phyloP scores from a whole-genome alignment of 1,140 invertebrate species.

The Brachionus rubens region DNA sequence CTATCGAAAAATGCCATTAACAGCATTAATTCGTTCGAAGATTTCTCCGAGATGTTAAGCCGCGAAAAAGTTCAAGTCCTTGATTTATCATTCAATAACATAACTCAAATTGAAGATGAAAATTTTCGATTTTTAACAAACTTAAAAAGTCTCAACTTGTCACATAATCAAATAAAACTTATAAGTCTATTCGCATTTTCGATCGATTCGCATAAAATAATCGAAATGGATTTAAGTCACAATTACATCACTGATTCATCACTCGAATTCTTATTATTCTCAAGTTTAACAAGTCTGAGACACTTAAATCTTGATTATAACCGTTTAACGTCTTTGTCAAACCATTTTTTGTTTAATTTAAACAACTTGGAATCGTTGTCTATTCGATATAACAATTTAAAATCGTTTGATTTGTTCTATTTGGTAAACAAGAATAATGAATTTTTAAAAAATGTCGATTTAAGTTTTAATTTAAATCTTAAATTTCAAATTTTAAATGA shows the following conservation, averaged over 20 bases:
- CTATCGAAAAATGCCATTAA: neutral
- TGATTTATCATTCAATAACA: neutral
- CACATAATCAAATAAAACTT: conserved; percentile 9
- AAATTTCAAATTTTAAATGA: neutral
- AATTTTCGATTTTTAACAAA: neutral
- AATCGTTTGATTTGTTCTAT: conserved; percentile 8
- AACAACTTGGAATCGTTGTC: conserved; percentile 13
- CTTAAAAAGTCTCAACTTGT: neutral
- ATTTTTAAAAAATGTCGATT: neutral
- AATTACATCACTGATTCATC: conserved; percentile 1
- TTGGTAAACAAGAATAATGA: conserved; percentile 26
- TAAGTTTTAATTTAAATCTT: conserved; percentile 11
- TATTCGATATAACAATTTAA: neutral
- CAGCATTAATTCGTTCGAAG: neutral
- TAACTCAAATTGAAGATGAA: neutral
- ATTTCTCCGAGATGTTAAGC: neutral
- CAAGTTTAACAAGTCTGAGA: conserved; percentile 8
- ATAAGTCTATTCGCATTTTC: conserved; percentile 17
- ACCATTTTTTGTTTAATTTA: conserved; percentile 17
- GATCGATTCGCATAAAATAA: neutral
- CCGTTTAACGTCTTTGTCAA: neutral
- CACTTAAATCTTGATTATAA: conserved; percentile 2
- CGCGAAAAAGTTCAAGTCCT: neutral
- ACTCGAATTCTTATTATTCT: conserved; percentile 16
- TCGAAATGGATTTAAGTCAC: neutral